Base-by-base conservation (phyloP, 1,140 invertebrate genomes). In the Drosophila kepulauana region DNA sequence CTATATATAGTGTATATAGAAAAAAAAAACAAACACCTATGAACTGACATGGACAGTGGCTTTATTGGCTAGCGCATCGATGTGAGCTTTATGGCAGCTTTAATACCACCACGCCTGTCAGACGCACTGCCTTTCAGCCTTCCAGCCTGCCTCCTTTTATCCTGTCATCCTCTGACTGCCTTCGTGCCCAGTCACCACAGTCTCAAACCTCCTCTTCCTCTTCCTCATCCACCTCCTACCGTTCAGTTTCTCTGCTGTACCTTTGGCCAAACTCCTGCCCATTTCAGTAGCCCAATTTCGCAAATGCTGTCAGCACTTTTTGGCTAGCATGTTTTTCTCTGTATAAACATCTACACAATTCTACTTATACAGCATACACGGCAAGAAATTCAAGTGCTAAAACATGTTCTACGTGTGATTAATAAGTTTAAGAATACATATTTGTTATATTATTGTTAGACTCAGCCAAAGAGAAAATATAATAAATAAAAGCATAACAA, bases 261-360 rank as follows among this genome's bases (percentile, higher is more conserved):
- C 54, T 57, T 57, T 57, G 35, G 15, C 16, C 33, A 41, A 25
- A 41, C 54, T 41, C 11, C 35, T 57, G 33, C 8, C 49, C 45
- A 10, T 56, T 70, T 46, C 30, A 16, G 59, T 28, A 56, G 82
- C 65, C 68, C 86, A 88, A 88, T 86, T 86, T 81, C 76, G 65
- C 65, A 88, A 87, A 82, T 88, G 84, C 74, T 82, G 82, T 88
- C 82, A 88, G 82, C 82, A 87, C 52, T 87, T 82, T 85, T 86
- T 81, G 82, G 75, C 79, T 68, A 48, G 3, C 57, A 54, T 41
- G 62, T 49, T 65, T 45, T 72, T 45, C 35, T 43, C 45, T 59
- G 30, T 35, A 54, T 45, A 54, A 61, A 58, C 46, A 52, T 33
- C 38, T 7, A 59, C 33, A 45, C 54, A 59, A 58, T 48, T 57